Conservation (phyloP, 2,113 vertebrate species). For the Lagopus muta region DNA sequence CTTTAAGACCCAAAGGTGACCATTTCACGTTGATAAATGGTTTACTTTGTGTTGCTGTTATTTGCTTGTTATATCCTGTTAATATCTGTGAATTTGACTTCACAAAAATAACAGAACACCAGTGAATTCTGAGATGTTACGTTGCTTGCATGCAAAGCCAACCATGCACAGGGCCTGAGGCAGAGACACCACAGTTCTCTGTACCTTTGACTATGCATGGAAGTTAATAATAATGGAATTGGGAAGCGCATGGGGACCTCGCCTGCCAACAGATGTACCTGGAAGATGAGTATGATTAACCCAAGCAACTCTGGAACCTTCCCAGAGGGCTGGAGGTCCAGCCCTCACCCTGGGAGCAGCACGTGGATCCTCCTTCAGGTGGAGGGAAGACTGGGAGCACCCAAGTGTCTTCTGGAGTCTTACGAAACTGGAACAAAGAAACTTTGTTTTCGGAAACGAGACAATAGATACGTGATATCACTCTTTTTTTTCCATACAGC, state of each 20-base stretch:
- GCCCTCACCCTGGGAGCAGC: neutral
- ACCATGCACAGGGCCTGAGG: neutral
- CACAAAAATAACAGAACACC: neutral
- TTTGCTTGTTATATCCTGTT: neutral
- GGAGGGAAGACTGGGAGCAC: neutral
- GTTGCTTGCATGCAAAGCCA: neutral
- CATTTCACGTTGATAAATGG: neutral
- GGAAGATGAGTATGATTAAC: neutral
- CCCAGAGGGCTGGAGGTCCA: rapidly evolving
- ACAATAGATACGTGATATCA: constrained; percentile 57
- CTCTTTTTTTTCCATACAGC: constrained; percentile 66
- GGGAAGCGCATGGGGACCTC: neutral
- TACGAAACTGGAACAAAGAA: constrained; percentile 74
- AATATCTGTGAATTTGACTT: neutral
- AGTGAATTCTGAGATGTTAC: rapidly evolving
- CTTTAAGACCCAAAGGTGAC: neutral
- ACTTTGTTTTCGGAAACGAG: constrained; percentile 73
- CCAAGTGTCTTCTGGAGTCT: constrained; percentile 37
- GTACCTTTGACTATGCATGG: neutral
- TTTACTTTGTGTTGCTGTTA: neutral
- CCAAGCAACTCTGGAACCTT: neutral
- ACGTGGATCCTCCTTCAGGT: rapidly evolving
- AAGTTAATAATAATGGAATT: neutral
- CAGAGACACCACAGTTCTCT: neutral
- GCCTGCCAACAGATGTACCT: rapidly evolving